phyloP scores from a whole-genome alignment of 2,888 invertebrate genomes.

The Luffia ferchaultella region DNA sequence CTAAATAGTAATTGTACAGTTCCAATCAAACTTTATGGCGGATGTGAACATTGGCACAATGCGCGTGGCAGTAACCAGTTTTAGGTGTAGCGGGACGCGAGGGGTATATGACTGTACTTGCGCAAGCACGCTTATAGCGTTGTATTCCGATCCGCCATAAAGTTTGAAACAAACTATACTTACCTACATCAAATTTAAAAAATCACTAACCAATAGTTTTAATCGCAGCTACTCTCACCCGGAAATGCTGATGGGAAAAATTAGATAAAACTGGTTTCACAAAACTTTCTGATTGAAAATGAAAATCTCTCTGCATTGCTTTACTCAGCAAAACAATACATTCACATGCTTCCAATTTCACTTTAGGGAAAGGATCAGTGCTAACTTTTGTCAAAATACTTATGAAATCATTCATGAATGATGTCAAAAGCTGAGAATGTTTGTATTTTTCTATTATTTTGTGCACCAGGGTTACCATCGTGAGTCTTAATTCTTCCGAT shows the following conservation, averaged over 20 bases:
- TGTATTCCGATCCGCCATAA: too few species aligned
- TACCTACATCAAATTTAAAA: background rate
- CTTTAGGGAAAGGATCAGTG: slow-evolving; percentile 80
- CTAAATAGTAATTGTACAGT: too few species aligned
- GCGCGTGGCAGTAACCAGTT: too few species aligned
- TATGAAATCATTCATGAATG: slow-evolving; percentile 80
- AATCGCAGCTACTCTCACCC: slow-evolving; percentile 78
- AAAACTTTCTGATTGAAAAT: slow-evolving; percentile 76
- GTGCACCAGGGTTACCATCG: slow-evolving; percentile 71
- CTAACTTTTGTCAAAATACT: slow-evolving; percentile 76
- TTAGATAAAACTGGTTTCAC: slow-evolving; percentile 77
- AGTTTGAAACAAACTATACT: too few species aligned
- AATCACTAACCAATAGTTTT: slow-evolving; percentile 70
- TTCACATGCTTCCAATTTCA: slow-evolving; percentile 80
- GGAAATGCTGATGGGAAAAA: slow-evolving; percentile 84
- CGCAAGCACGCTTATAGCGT: too few species aligned
- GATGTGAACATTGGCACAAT: too few species aligned
- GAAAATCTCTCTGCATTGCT: slow-evolving; percentile 73
- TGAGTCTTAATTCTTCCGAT: slow-evolving; percentile 82
- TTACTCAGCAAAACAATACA: slow-evolving; percentile 73
- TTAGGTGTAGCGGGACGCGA: too few species aligned
- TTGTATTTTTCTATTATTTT: slow-evolving; percentile 72
- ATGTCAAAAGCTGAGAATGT: slow-evolving; percentile 63
- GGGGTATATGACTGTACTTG: too few species aligned
- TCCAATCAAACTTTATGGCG: too few species aligned